Evolutionary conservation across 92 coral and sea anemone genomes (phyloP).

Genomic region (Zoanthus sociatus): DNA sequence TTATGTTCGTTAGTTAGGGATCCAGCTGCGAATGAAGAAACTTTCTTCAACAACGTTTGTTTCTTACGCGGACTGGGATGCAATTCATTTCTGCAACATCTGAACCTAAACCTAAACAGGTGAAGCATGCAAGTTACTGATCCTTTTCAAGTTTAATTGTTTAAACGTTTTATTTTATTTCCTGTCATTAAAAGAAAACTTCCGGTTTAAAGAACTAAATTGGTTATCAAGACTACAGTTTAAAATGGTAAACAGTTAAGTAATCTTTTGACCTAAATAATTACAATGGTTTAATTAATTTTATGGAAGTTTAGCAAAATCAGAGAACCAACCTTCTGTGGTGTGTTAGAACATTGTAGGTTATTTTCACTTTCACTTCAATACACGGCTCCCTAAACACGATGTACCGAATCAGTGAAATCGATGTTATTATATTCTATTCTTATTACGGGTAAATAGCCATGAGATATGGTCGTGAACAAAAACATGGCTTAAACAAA

Average conservation of each 20-base stretch:
- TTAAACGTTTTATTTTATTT: no score
- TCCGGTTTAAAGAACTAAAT: not conserved
- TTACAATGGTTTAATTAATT: not conserved
- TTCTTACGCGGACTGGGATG: no score
- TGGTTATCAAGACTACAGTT: not conserved
- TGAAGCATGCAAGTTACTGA: no score
- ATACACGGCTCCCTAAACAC: slow-evolving; percentile 67
- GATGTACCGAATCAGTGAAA: slow-evolving; percentile 57
- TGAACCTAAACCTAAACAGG: no score
- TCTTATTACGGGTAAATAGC: not conserved
- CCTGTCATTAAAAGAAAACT: no score
- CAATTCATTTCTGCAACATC: no score
- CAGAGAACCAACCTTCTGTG: slow-evolving; percentile 93
- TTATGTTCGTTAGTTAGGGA: no score
- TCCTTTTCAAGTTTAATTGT: no score
- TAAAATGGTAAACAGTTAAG: not conserved
- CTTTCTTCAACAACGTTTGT: no score
- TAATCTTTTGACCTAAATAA: not conserved
- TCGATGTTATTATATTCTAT: not conserved
- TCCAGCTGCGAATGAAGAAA: no score
- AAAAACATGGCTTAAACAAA: no score
- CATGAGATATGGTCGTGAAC: not conserved
- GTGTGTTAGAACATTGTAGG: slow-evolving; percentile 86
- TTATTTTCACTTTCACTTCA: slow-evolving; percentile 91
- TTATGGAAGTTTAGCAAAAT: not conserved